A percentile compares a stretch with the other conserved stretches of the same genome.
Conservation (phyloP, 35 echinoderm and acorn worm genomes). For the Apostichopus californicus region DNA sequence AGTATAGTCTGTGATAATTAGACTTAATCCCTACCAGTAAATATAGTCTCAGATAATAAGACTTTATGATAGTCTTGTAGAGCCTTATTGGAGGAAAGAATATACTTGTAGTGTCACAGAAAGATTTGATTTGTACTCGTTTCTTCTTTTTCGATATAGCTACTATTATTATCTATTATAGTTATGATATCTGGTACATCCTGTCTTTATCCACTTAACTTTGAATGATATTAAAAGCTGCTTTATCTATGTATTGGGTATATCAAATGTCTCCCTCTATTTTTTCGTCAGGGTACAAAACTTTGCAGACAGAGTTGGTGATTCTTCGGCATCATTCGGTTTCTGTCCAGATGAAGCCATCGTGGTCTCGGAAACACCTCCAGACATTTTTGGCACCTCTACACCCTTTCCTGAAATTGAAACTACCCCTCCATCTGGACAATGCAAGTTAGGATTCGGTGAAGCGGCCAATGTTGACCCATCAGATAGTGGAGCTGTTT, state of each 20-base stretch:
- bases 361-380: background rate
- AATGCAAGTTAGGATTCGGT: slow-evolving; percentile 15
- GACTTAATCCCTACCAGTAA: too few relatives aligned
- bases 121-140: too few relatives aligned
- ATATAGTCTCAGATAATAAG: too few relatives aligned
- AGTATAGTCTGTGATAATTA: too few relatives aligned
- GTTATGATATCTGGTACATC: too few relatives aligned
- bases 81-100: too few relatives aligned
- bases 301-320: slow-evolving; percentile 31
- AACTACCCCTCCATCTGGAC: background rate
- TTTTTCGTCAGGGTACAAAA: slow-evolving; percentile 13
- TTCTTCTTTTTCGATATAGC: too few relatives aligned
- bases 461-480: background rate
- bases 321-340: background rate
- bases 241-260: background rate
- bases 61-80: too few relatives aligned
- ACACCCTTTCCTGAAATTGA: background rate
- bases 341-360: slow-evolving; percentile 3
- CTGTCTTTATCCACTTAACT: too few relatives aligned
- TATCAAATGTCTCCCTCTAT: background rate
- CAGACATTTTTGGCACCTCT: background rate
- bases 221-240: too few relatives aligned
- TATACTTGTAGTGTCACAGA: too few relatives aligned
- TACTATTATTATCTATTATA: too few relatives aligned
- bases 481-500: background rate